A percentile compares a stretch with the other conserved stretches of the same genome.
These are phyloP conservation scores for Selene dorsalis DNA, from an alignment of 2,797 vertebrate species.

Conservation along the genomic window DNA sequence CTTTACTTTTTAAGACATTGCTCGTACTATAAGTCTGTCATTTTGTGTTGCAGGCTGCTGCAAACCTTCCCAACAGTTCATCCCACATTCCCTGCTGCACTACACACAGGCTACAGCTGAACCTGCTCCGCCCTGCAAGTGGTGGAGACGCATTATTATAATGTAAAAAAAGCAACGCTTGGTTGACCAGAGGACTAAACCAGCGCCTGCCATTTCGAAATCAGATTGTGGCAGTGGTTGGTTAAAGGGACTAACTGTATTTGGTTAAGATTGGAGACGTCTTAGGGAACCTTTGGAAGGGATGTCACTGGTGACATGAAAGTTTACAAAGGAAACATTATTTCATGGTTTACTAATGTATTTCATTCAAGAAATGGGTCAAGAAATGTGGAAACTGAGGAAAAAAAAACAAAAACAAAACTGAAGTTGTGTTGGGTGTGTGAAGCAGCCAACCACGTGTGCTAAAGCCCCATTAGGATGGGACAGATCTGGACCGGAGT, in stretches of 20 bases:
- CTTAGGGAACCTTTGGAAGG: neutral
- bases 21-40: neutral
- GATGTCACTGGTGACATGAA: neutral
- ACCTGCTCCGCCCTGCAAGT: constrained; percentile 19
- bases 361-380: neutral
- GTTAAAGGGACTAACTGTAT: neutral
- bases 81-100: constrained; percentile 6
- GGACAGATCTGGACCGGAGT: too few relatives aligned
- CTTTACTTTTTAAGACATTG: neutral
- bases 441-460: neutral
- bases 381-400: neutral
- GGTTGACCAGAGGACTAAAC: neutral
- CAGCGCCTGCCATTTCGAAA: constrained; percentile 10
- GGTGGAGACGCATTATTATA: constrained; percentile 15
- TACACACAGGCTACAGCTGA: neutral
- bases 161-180: neutral
- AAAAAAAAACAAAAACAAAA: neutral
- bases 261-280: neutral
- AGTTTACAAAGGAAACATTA: neutral
- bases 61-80: neutral
- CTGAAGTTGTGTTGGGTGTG: neutral
- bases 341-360: constrained; percentile 13
- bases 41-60: constrained; percentile 50
- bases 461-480: neutral
- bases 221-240: neutral